Percentiles rank a stretch among this genome's conserved stretches.
Evolutionary conservation across 2,888 invertebrate species (phyloP).

Genomic region (Galerucella calmariensis): DNA sequence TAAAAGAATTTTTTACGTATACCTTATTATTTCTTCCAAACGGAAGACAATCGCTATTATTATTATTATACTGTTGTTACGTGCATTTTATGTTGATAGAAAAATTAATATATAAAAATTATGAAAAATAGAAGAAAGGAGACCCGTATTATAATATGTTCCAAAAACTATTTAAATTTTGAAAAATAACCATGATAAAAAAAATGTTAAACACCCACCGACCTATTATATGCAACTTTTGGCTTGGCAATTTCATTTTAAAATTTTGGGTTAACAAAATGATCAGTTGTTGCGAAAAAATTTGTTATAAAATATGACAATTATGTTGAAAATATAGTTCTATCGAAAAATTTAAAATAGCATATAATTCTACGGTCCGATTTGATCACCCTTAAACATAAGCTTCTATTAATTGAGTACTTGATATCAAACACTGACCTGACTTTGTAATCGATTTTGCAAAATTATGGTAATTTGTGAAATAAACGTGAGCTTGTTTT

Average conservation of each 20-base stretch:
- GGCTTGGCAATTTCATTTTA: slow-evolving; percentile 36
- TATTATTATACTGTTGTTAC: no score
- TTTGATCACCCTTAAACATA: slow-evolving; percentile 57
- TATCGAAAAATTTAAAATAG: slow-evolving; percentile 55
- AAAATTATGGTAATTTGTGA: slow-evolving; percentile 64
- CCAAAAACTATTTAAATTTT: slow-evolving; percentile 11
- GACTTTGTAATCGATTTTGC: slow-evolving; percentile 63
- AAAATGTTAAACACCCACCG: slow-evolving; percentile 35
- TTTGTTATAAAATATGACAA: slow-evolving; percentile 53
- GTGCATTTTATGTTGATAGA: no score
- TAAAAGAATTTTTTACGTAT: no score
- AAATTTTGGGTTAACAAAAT: slow-evolving; percentile 50
- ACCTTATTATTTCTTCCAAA: no score
- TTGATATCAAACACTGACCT: slow-evolving; percentile 61
- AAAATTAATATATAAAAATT: no score
- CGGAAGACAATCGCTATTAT: no score
- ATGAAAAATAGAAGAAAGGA: no score
- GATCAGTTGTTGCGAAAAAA: slow-evolving; percentile 49
- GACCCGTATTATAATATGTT: background rate
- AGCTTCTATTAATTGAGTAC: slow-evolving; percentile 61
- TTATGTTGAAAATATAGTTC: slow-evolving; percentile 50
- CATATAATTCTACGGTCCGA: slow-evolving; percentile 56
- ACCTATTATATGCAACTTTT: slow-evolving; percentile 18
- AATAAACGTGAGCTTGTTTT: slow-evolving; percentile 61
- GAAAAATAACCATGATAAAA: slow-evolving; percentile 26